Evolutionary conservation across 2,113 vertebrate species (phyloP), one percentile per base, ranked within the genome.

Genomic region (Dunckerocampus dactyliophorus): DNA sequence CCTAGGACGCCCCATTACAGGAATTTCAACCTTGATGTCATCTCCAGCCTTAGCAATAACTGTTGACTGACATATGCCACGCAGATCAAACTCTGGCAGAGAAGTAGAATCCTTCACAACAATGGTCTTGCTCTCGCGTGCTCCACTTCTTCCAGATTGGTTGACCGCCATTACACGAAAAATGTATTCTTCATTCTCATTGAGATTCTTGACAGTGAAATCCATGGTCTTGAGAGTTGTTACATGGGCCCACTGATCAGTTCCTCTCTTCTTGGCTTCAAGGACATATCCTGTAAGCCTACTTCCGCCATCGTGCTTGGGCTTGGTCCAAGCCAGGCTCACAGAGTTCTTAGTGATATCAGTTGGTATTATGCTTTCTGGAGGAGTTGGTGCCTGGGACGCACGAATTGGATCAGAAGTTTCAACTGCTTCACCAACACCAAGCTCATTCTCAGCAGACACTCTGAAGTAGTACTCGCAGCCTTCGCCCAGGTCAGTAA

Each of bases 381-480:
- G 97, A 71, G 94, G 90, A 63, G 89, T 92, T 14, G 97, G 97
- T 58, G 94, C 92, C 82, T 99, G 95, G 13, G 97, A 94, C 74
- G 94, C 97, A 84, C 86, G 94, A 21, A 99, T 86, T 22, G 96
- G 95, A 79, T 99, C 95, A 62, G 88, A 3, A 24, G 94, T 99
- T 91, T 99, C 97, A 61, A 89, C 82, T 14, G 95, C 90, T 53
- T 96, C 96, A 60, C 97, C 97, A 76, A 98, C 94, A 63, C 97
- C 97, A 5, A 94, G 98, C 79, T 99, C 97, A 62, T 99, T 99
- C 88, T 99, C 96, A 65, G 95, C 97, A 82, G 88, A 90, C 20
- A 99, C 95, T 91, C 95, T 94, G 77, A 99, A 99, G 79, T 95
- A 99, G 84, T 99, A 99, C 81, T 99, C 95, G 64, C 92, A 95